A percentile compares a stretch with the other conserved stretches of the same genome.
phyloP scores from a whole-genome alignment of 1,140 invertebrate genomes.

The Lucilia cuprina region DNA sequence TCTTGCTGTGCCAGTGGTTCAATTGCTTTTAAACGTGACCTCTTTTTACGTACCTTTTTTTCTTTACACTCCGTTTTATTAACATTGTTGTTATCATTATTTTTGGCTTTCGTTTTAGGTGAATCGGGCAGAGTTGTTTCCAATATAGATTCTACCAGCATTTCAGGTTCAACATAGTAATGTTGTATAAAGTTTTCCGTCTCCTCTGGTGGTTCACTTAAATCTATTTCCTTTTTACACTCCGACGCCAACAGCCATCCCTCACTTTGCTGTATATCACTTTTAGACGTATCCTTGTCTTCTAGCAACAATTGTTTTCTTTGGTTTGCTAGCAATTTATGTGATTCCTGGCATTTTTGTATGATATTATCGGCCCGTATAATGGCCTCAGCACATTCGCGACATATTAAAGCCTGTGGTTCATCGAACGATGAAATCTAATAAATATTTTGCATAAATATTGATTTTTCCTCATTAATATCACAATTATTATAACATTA shows the following conservation, averaged over 20 bases:
- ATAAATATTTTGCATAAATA: background rate
- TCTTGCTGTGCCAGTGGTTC: background rate
- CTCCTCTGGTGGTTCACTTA: background rate
- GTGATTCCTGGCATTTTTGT: conserved; percentile 16
- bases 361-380: conserved; percentile 6
- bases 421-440: background rate
- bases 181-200: background rate
- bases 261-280: background rate
- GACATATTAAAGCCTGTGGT: conserved; percentile 10
- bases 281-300: background rate
- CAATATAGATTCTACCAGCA: background rate
- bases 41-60: background rate
- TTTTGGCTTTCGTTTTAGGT: background rate
- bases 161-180: background rate
- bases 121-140: background rate
- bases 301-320: background rate
- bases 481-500: background rate
- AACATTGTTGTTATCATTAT: background rate
- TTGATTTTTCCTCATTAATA: background rate
- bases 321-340: background rate
- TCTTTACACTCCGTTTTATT: background rate
- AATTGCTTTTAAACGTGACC: background rate
- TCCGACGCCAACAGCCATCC: background rate
- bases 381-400: background rate
- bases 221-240: background rate